Base-by-base conservation (phyloP, 1,140 invertebrate genomes). In the Melitaea cinxia region DNA sequence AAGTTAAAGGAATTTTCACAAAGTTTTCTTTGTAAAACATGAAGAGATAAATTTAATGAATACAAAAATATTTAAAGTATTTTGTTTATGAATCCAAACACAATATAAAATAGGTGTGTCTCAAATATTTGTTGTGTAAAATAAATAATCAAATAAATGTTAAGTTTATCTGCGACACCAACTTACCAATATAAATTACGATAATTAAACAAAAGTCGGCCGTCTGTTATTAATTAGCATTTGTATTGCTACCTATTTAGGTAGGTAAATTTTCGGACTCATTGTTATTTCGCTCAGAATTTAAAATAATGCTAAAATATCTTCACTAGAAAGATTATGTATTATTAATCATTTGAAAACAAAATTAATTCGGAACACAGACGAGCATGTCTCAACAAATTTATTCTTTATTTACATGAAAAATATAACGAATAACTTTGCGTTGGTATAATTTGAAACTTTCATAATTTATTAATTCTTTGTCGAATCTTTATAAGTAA, bases 131-230 rank as follows among this genome's bases (percentile, higher is more conserved):
- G 12, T 15, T 37, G 5, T 37, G n/a, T 1, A 0, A 37, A 3
- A 5, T n/a, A n/a, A n/a, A n/a, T n/a, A n/a, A n/a, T 37, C 45
- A 60, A 10, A 45, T 45, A 45, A 45, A 45, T 45, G 7, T 10
- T 9, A 45, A 5, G 17, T 42, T 42, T 17, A 17, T 19, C 10
- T 5, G 39, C n/a, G 17, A 45, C 39, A 19, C 6, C 17, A 7
- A 45, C 15, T 19, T 7, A 6, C 17, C n/a, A 15, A 10, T 17
- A 45, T 45, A 19, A 17, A 45, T 21, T 45, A 45, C 19, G 39
- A 1, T 45, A 45, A 45, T 45, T 45, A 21, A 45, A 19, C 6
- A 45, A 0, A 12, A 45, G 9, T 7, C 15, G 15, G 15, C 15
- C 39, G 35, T 0, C 5, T 37, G 35, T 42, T 42, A 42, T 42